Evolutionary conservation across 1,140 invertebrate species (phyloP).

Genomic region (Caligus rogercresseyi): DNA sequence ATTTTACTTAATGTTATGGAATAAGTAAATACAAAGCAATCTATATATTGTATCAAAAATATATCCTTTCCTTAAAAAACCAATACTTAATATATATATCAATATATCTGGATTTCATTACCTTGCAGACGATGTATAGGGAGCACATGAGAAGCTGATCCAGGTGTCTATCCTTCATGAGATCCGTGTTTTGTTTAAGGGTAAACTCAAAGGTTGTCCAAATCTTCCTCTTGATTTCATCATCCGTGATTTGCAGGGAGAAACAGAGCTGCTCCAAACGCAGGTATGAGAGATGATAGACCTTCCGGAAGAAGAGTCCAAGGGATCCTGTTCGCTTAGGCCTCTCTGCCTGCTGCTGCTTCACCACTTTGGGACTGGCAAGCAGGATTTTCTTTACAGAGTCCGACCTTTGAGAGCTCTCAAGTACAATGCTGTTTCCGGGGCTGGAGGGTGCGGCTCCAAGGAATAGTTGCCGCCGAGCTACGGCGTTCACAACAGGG

Average conservation of each 20-base stretch:
- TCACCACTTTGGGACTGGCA: conserved; percentile 11
- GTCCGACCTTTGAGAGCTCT: not conserved
- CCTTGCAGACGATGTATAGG: conserved; percentile 86
- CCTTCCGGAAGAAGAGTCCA: conserved; percentile 56
- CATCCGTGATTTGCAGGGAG: conserved; percentile 43
- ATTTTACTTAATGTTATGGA: too few species aligned
- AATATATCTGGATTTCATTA: conserved; percentile 33
- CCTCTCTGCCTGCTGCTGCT: conserved; percentile 27
- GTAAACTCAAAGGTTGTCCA: conserved; percentile 92
- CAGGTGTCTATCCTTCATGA: conserved; percentile 79
- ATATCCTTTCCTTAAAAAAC: too few species aligned
- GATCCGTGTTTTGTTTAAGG: conserved; percentile 51
- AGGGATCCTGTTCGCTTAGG: conserved; percentile 43
- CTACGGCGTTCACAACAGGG: conserved; percentile 19
- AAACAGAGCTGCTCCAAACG: conserved; percentile 75
- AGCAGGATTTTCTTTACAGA: not conserved
- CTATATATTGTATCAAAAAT: too few species aligned
- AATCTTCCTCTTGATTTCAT: conserved; percentile 62
- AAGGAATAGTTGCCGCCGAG: conserved; percentile 19
- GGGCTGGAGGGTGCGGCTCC: too few species aligned
- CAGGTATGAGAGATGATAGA: conserved; percentile 70
- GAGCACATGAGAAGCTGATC: conserved; percentile 98
- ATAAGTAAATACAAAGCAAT: too few species aligned
- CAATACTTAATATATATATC: too few species aligned
- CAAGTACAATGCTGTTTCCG: not conserved